phyloP scores from a whole-genome alignment of 2,888 invertebrate species.

The Platerodrilus igneus region DNA sequence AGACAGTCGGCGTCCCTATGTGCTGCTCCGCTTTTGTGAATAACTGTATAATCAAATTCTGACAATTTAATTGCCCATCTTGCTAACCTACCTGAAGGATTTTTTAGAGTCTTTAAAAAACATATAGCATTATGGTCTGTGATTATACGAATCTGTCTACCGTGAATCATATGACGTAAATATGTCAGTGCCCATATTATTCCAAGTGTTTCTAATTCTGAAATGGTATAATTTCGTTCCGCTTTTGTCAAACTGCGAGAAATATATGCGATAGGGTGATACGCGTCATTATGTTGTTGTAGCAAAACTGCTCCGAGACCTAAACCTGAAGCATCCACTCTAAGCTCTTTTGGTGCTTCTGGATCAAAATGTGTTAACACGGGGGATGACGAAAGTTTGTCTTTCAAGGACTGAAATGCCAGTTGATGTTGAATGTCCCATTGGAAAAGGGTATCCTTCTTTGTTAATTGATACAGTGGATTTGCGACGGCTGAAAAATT shows the following conservation, averaged over 20 bases:
- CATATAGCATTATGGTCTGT: constrained; percentile 20
- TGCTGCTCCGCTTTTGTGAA: constrained; percentile 10
- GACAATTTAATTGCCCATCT: constrained; percentile 14
- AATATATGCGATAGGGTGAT: too few relatives aligned
- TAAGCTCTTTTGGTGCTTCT: constrained; percentile 5
- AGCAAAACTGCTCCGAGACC: constrained; percentile 10
- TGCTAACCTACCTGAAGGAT: constrained; percentile 6
- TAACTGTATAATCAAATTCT: constrained; percentile 15
- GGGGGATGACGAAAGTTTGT: constrained; percentile 7
- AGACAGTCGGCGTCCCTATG: constrained; percentile 15
- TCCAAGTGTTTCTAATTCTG: constrained; percentile 21
- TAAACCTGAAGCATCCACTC: constrained; percentile 10
- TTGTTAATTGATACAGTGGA: constrained; percentile 5
- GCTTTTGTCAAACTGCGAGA: constrained; percentile 14
- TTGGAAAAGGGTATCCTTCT: constrained; percentile 1
- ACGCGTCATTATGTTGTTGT: constrained; percentile 8
- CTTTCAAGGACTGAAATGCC: constrained; percentile 6
- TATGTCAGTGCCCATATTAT: constrained; percentile 20
- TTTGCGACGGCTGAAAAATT: constrained; percentile 11
- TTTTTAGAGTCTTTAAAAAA: constrained; percentile 8
- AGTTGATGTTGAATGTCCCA: not conserved
- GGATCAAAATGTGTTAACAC: constrained; percentile 14
- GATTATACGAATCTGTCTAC: constrained; percentile 19
- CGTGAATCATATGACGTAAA: constrained; percentile 23
- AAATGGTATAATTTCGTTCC: constrained; percentile 25